Conservation (phyloP, 2,888 invertebrate genomes). For the Argyresthia albistria region DNA sequence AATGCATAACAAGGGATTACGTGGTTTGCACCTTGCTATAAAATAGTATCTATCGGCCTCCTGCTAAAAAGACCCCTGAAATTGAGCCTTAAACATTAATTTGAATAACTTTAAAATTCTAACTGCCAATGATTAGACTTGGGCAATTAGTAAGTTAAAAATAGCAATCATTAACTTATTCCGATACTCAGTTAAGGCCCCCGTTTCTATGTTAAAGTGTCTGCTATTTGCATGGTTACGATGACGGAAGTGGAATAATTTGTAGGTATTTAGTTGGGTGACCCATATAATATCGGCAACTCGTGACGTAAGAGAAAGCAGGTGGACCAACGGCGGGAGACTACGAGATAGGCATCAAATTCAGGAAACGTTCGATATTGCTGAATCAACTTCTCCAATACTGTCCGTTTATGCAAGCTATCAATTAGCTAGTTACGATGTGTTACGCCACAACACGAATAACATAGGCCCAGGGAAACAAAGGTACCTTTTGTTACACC, state of each 20-base stretch:
- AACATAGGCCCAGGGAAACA: slow-evolving; percentile 35
- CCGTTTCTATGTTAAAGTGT: neutral
- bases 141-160: neutral
- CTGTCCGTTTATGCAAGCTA: slow-evolving; percentile 57
- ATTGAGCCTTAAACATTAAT: too few species aligned
- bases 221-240: slow-evolving; percentile 8
- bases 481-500: slow-evolving; percentile 31
- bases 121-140: neutral
- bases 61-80: too few species aligned
- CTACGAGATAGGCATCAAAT: slow-evolving; percentile 29
- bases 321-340: slow-evolving; percentile 11
- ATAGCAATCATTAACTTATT: neutral
- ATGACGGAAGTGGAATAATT: slow-evolving; percentile 6
- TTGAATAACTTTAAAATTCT: neutral
- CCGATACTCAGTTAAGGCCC: neutral
- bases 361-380: slow-evolving; percentile 50
- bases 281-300: slow-evolving; percentile 12
- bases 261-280: neutral
- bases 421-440: slow-evolving; percentile 57
- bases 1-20: too few species aligned
- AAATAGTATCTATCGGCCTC: too few species aligned
- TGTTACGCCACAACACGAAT: slow-evolving; percentile 41
- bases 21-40: too few species aligned
- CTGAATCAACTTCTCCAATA: slow-evolving; percentile 30
- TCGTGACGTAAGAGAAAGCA: slow-evolving; percentile 9